Evolutionary conservation across 2,888 invertebrate species (phyloP), one percentile per base, ranked within the genome.

Genomic region (Coleophora deauratella): DNA sequence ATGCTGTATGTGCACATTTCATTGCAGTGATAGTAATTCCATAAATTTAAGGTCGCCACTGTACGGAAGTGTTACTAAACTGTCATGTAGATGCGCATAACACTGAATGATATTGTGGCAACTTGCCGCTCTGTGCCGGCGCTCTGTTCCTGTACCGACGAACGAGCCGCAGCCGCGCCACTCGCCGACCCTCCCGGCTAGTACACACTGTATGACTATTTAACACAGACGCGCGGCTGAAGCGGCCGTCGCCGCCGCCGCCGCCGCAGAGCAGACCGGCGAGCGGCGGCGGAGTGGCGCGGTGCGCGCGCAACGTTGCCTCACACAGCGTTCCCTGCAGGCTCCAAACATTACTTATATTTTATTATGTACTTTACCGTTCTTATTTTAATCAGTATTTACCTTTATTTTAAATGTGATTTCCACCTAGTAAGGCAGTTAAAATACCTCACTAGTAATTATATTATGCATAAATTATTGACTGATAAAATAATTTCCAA

Each of bases 401-500:
- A 67, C 59, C 65, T 72, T 68, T 57, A 76, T 71, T 21, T 21
- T 6, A 21, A 21, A 21, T 79, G 76, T 80, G 74, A 79, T 80
- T 75, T 74, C 72, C 75, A 79, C 70, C 66, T 72, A 66, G 63
- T 72, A 75, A 70, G 75, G 78, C 79, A 79, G 74, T 76, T 72
- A 66, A 64, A 72, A 73, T 77, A 79, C 80, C 81, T 80, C 78
- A 75, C 73, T 65, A 68, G 73, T 77, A 68, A 72, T 74, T 72
- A 72, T 72, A 64, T 75, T 77, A 72, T 75, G 70, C 67, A 68
- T 81, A 74, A 77, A 72, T 77, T 75, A 71, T 77, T 73, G 82
- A 82, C 82, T 84, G 82, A 82, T 79, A 75, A 73, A 72, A 73
- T 80, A 74, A 74, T 84, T 81, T 81, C 80, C 82, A 82, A 75